A percentile compares a stretch with the other conserved stretches of the same genome.
phyloP scores from a whole-genome alignment of 1,140 invertebrate genomes.

The Hyles vespertilio region DNA sequence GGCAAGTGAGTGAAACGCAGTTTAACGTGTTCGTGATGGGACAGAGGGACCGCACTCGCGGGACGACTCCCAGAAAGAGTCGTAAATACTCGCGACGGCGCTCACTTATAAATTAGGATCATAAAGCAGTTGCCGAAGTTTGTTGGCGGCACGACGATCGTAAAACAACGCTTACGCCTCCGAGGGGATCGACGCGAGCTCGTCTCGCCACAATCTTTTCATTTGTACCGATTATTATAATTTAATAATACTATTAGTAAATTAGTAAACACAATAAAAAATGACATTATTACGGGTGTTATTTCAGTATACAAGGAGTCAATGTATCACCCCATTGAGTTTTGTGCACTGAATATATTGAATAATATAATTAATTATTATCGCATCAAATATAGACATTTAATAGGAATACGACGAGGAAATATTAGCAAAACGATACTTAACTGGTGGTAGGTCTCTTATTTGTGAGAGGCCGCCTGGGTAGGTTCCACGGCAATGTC shows the following conservation, averaged over 20 bases:
- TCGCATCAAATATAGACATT: too few relatives aligned
- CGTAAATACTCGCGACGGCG: constrained; percentile 67
- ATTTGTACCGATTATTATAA: constrained; percentile 39
- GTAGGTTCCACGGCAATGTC: too few relatives aligned
- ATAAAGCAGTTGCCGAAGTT: constrained; percentile 73
- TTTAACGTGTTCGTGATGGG: not conserved
- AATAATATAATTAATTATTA: too few relatives aligned
- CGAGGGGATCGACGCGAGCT: constrained; percentile 39
- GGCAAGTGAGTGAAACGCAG: not conserved
- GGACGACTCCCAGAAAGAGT: constrained; percentile 64
- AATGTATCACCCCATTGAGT: too few relatives aligned
- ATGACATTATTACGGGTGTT: not conserved
- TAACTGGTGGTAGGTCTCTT: too few relatives aligned
- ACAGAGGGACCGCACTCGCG: constrained; percentile 49
- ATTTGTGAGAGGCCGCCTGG: too few relatives aligned
- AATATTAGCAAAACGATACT: too few relatives aligned
- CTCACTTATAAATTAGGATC: constrained; percentile 75
- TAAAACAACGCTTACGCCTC: constrained; percentile 67
- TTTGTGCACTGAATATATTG: too few relatives aligned
- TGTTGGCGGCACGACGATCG: constrained; percentile 66
- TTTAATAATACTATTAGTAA: constrained; percentile 5
- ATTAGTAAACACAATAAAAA: not conserved
- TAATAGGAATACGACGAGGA: too few relatives aligned
- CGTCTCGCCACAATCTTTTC: constrained; percentile 49
- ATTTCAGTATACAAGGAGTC: not conserved